These are phyloP conservation scores for Menidia beryllina DNA, from an alignment of 2,113 vertebrate species.

Conservation along the genomic window DNA sequence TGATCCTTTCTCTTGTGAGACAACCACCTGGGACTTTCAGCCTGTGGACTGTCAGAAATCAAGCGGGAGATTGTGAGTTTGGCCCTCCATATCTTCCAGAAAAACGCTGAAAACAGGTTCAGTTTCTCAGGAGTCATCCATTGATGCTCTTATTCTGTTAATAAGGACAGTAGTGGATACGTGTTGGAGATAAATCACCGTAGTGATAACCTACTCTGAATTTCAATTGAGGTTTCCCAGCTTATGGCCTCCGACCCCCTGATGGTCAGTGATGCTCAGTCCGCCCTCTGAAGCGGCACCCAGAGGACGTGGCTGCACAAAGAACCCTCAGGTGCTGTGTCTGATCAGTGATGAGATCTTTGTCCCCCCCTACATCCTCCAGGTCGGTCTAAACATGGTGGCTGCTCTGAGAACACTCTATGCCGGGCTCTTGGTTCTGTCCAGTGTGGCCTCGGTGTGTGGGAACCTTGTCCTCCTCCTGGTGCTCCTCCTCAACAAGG, in stretches of 20 bases:
- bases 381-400: slow-evolving; percentile 45
- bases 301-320: background rate
- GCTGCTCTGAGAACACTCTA: slow-evolving; percentile 48
- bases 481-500: slow-evolving; percentile 71
- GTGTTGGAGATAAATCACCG: too few relatives aligned
- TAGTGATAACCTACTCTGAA: too few relatives aligned
- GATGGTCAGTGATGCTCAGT: too few relatives aligned
- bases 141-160: too few relatives aligned
- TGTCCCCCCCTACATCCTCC: slow-evolving; percentile 3
- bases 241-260: too few relatives aligned
- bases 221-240: too few relatives aligned
- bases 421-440: slow-evolving; percentile 61
- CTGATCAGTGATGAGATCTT: background rate
- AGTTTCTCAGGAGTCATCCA: too few relatives aligned
- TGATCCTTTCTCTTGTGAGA: background rate
- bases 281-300: background rate
- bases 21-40: background rate
- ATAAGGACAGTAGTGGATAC: too few relatives aligned
- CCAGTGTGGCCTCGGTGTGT: slow-evolving; percentile 61
- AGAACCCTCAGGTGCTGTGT: background rate
- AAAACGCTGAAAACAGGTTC: too few relatives aligned
- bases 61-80: background rate
- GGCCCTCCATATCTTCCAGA: too few relatives aligned
- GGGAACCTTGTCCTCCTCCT: slow-evolving; percentile 78
- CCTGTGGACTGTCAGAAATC: background rate